Conservation (phyloP, 2,888 invertebrate species). For the Falcaria lacertinaria region DNA sequence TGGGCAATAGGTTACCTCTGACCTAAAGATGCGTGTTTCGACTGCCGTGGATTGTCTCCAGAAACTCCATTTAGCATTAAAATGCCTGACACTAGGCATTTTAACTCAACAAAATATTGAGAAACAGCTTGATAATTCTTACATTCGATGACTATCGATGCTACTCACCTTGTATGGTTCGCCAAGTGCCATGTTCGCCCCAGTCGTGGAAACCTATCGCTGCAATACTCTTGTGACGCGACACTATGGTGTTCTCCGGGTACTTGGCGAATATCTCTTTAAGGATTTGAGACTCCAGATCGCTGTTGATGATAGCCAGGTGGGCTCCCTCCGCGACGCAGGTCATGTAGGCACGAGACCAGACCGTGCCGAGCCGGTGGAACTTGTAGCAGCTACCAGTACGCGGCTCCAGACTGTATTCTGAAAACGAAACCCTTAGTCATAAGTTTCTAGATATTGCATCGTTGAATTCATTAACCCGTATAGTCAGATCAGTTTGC, state of each 20-base stretch:
- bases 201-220: conserved; percentile 30
- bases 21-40: too few species aligned
- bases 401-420: conserved; percentile 15
- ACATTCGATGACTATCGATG: neutral
- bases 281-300: conserved; percentile 22
- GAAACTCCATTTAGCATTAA: too few species aligned
- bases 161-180: conserved; percentile 30
- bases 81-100: too few species aligned
- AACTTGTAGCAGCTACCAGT: conserved; percentile 31
- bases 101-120: too few species aligned
- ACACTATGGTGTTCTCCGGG: conserved; percentile 4
- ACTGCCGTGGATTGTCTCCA: too few species aligned
- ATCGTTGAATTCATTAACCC: too few species aligned
- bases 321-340: conserved; percentile 25
- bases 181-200: conserved; percentile 21
- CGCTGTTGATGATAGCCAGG: conserved; percentile 25
- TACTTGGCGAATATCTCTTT: conserved; percentile 18
- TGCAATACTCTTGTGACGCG: conserved; percentile 13
- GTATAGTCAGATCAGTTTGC: too few species aligned
- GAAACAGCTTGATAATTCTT: too few species aligned
- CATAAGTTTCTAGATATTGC: too few species aligned
- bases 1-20: too few species aligned
- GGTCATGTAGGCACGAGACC: conserved; percentile 19
- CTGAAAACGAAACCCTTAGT: conserved; percentile 11
- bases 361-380: conserved; percentile 15